Percentiles rank a stretch among this genome's conserved stretches.
These are phyloP conservation scores for Rhynchomys soricoides DNA, from an alignment of 2,113 vertebrate species.

Conservation along the genomic window DNA sequence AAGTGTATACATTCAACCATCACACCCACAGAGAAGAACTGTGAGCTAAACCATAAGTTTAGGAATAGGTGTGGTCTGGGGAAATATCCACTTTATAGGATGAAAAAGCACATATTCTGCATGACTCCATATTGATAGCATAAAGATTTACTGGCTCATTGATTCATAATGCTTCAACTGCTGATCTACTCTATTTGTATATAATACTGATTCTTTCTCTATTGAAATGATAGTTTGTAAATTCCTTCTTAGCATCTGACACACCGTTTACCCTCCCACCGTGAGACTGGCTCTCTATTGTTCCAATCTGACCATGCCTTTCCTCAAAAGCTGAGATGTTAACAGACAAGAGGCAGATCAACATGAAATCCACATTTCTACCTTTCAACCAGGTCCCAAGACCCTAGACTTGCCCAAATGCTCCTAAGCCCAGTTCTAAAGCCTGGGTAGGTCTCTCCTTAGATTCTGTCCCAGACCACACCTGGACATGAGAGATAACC, in stretches of 20 bases:
- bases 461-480: background rate
- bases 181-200: background rate
- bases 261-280: background rate
- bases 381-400: background rate
- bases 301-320: background rate
- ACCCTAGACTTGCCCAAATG: background rate
- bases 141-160: background rate
- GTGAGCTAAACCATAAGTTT: background rate
- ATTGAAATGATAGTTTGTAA: background rate
- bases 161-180: background rate
- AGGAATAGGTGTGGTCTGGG: background rate
- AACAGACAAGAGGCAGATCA: background rate
- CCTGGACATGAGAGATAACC: background rate
- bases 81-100: background rate
- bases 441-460: background rate
- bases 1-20: background rate
- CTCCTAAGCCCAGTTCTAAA: slow-evolving; percentile 5
- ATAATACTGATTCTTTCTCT: background rate
- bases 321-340: background rate
- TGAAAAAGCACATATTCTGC: background rate
- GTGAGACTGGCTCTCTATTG: background rate
- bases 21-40: background rate
- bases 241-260: background rate
- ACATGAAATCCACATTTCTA: background rate
- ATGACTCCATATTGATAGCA: background rate